Evolutionary conservation across 2,113 vertebrate species (phyloP).

Genomic region (Daubentonia madagascariensis): DNA sequence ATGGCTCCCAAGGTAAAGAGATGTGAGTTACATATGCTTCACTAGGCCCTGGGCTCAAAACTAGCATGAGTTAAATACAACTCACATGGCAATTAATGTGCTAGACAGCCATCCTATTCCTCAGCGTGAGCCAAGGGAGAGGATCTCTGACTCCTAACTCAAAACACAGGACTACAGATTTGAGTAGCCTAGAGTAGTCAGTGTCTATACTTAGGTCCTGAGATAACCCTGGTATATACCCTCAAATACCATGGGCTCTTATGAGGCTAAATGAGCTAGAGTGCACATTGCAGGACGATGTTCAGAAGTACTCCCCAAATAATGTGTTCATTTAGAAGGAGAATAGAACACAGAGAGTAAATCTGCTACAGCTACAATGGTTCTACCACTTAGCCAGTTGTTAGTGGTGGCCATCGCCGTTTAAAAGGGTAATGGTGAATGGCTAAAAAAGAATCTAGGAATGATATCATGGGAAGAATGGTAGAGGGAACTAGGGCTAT

Average conservation of each 20-base stretch:
- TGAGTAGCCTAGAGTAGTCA: not conserved
- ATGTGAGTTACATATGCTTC: no score
- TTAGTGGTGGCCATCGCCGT: not conserved
- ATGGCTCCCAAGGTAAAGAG: no score
- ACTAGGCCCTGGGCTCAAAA: no score
- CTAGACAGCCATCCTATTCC: not conserved
- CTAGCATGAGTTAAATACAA: no score
- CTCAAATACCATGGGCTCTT: not conserved
- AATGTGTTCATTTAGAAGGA: not conserved
- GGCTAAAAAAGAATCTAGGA: not conserved
- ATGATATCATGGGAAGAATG: not conserved
- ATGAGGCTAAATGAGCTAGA: not conserved
- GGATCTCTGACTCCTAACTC: not conserved
- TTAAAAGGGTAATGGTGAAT: not conserved
- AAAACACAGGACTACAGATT: not conserved
- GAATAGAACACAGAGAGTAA: not conserved
- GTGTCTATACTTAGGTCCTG: not conserved
- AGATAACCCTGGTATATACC: accelerated
- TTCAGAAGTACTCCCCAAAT: not conserved
- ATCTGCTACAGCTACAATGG: not conserved
- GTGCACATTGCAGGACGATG: not conserved
- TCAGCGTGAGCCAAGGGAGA: not conserved
- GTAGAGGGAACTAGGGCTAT: not conserved
- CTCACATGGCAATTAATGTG: no score
- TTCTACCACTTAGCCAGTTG: not conserved